phyloP scores from a whole-genome alignment of 2,888 invertebrate species.

The Polietes domitor region DNA sequence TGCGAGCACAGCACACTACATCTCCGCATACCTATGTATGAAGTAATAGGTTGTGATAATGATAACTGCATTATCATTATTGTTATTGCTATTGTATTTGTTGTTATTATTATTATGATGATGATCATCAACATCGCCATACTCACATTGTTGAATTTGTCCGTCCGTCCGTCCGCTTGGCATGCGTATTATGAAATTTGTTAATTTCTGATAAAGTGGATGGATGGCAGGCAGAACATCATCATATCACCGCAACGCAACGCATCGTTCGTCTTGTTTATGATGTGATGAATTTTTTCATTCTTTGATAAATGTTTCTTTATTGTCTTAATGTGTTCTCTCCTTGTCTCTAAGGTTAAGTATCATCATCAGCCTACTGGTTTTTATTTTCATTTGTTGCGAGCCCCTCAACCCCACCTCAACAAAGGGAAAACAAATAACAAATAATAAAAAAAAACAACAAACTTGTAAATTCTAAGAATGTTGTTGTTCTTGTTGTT shows the following conservation, averaged over 20 bases:
- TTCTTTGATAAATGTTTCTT: constrained; percentile 24
- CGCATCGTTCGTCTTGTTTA: constrained; percentile 18
- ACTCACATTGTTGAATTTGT: neutral
- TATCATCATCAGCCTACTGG: constrained; percentile 32
- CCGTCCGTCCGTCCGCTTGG: neutral
- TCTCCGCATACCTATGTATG: constrained; percentile 2
- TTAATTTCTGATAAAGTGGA: constrained; percentile 12
- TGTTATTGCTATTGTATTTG: neutral
- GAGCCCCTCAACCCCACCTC: neutral
- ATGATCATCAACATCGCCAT: too few species aligned
- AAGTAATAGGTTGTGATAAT: constrained; percentile 18
- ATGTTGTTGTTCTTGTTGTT: neutral
- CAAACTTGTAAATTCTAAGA: constrained; percentile 29
- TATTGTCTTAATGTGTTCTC: constrained; percentile 3
- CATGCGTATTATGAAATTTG: constrained; percentile 28
- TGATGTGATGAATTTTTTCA: constrained; percentile 35
- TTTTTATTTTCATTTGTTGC: constrained; percentile 27
- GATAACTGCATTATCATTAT: constrained; percentile 38
- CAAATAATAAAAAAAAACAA: neutral
- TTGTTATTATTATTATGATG: constrained; percentile 11
- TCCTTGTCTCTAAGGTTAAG: constrained; percentile 16
- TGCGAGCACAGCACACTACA: neutral
- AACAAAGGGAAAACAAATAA: neutral
- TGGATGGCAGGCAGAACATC: neutral
- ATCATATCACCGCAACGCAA: neutral